Conservation (phyloP, 2,113 vertebrate species). For the Erythrocercus mccallii region DNA sequence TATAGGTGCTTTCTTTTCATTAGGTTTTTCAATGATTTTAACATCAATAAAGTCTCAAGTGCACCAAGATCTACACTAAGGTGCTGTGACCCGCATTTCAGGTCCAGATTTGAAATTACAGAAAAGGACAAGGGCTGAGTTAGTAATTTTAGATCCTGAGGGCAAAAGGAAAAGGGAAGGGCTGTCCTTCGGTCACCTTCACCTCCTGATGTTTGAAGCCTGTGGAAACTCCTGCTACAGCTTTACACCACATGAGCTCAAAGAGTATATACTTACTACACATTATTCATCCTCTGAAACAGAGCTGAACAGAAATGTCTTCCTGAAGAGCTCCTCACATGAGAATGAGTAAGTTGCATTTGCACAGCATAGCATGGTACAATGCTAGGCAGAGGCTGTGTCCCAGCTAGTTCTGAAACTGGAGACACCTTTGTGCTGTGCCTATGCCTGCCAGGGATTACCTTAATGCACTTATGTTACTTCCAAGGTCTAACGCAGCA, state of each 20-base stretch:
- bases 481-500: not conserved
- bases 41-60: not conserved
- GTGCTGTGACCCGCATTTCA: not conserved
- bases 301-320: not conserved
- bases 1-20: not conserved
- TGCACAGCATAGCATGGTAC: not conserved
- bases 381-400: not conserved
- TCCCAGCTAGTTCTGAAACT: not conserved
- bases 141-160: not conserved
- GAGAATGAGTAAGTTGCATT: not conserved
- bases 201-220: not conserved
- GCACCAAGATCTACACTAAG: not conserved
- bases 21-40: not conserved
- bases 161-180: not conserved
- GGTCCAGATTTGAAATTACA: not conserved
- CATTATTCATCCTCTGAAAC: not conserved
- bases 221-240: not conserved
- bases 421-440: not conserved
- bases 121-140: not conserved
- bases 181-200: not conserved
- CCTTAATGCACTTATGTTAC: not conserved
- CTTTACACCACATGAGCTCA: not conserved
- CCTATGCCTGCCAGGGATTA: not conserved
- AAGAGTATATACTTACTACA: not conserved
- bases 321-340: not conserved